phyloP scores from a whole-genome alignment of 2,888 invertebrate species.

The Eristalinus sepulchralis region DNA sequence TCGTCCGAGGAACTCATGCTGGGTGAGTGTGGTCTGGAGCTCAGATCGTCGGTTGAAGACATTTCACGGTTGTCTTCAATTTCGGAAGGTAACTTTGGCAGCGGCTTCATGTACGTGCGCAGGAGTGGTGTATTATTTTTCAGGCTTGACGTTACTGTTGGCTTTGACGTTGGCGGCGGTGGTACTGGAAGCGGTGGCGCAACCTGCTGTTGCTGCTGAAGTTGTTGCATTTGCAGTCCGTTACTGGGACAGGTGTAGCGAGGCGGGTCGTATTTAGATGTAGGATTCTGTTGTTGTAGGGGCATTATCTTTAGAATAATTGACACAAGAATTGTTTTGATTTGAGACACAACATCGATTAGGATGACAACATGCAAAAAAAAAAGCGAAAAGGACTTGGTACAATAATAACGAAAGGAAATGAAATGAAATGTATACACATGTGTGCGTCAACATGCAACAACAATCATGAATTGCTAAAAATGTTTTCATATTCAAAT shows the following conservation, averaged over 20 bases:
- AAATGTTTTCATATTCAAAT: no score
- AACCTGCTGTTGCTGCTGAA: constrained; percentile 75
- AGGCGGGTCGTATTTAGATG: constrained; percentile 80
- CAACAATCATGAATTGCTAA: no score
- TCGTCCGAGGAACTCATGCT: constrained; percentile 93
- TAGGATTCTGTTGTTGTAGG: constrained; percentile 77
- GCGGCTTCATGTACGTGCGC: constrained; percentile 83
- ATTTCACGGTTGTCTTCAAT: constrained; percentile 80
- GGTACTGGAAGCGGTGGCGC: constrained; percentile 76
- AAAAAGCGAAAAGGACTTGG: not conserved
- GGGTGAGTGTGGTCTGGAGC: constrained; percentile 90
- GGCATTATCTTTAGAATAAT: constrained; percentile 76
- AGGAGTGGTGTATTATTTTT: constrained; percentile 76
- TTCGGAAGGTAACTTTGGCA: constrained; percentile 83
- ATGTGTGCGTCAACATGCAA: no score
- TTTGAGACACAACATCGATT: constrained; percentile 34
- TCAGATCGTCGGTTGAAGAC: constrained; percentile 91
- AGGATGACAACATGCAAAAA: constrained; percentile 37
- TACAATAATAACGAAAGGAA: constrained; percentile 7
- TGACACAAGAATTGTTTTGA: constrained; percentile 1
- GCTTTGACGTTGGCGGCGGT: constrained; percentile 81
- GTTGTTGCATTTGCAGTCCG: constrained; percentile 78
- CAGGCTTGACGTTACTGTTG: constrained; percentile 74
- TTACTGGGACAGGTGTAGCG: constrained; percentile 80
- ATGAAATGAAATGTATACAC: not conserved